Base-by-base conservation (phyloP, 2,113 vertebrate species). In the Saguinus midas region DNA sequence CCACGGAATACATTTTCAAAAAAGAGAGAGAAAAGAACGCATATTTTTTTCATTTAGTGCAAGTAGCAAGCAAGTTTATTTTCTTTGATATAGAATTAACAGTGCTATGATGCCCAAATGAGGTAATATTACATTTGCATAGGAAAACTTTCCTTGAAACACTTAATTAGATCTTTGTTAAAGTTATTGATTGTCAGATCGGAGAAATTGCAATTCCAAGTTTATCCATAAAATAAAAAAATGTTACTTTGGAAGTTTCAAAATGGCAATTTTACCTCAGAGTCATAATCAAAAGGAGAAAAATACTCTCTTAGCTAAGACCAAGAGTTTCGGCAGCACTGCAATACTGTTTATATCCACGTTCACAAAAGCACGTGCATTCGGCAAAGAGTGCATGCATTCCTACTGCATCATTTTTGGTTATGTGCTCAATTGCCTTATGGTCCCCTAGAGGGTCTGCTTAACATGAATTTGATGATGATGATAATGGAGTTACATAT, bases 51-150 rank as follows among this genome's bases (percentile, higher is more conserved):
- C 57, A 90, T 58, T 94, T 96, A 97, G 98, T 95, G 96, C 32
- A 96, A 98, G 87, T 40, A 40, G 37, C 37, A 90, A 96, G 91
- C 11, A 55, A 96, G 92, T 97, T 96, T 97, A 97, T 98, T 98
- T 92, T 86, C 81, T 83, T 90, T 84, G 93, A 78, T 90, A 96
- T 75, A 93, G 93, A 98, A 97, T 97, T 98, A 97, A 98, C 93
- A 98, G 97, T 91, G 83, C 87, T 95, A 94, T 81, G 87, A 70
- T 93, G 61, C 32, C 48, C 64, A 86, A 84, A 50, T 23, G 57
- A 97, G 89, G 48, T 88, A 96, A 90, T 92, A 83, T 13, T 48
- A 83, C 27, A 80, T 94, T 58, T 93, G 78, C 85, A 95, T 52
- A 91, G 4, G 37, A 94, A 87, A 90, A 88, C 58, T 79, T 96